Evolutionary conservation across 2,113 vertebrate genomes (phyloP), one percentile per base, ranked within the genome.

Genomic region (Eira barbara): DNA sequence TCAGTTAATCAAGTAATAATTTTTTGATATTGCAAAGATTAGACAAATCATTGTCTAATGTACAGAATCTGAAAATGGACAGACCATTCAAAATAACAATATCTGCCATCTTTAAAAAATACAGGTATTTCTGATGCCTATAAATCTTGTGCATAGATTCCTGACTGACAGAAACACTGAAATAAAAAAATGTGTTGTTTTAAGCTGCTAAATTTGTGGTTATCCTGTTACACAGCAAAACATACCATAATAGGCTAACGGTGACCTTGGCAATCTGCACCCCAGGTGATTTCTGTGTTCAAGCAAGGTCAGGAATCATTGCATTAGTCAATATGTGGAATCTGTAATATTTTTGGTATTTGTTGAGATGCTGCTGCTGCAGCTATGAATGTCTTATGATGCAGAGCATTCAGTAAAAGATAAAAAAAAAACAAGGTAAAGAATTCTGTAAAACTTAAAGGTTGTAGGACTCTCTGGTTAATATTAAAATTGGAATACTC

Each of bases 61-160:
- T 47, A 82, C 4, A 87, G 15, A 81, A 78, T 31, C 39, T 92
- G 61, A 91, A 96, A 71, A 81, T 15, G 11, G 47, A 89, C 36
- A 69, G 36, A 20, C 8, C 61, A 61, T 80, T 97, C 78, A 67
- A 92, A 97, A 97, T 81, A 74, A 91, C 94, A 67, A 82, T 76
- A 67, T 49, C 18, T 78, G 36, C 45, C 69, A 84, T 29, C 67
- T 93, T 92, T 92, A 31, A 88, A 25, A 97, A 96, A 59, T 84
- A 31, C 0, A 1, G 65, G 20, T 11, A 18, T 86, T 74, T 96
- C 36, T 95, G 36, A 42, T 87, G n/a, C 9, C 31, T 76, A 82
- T 95, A 94, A 96, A 95, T 96, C 47, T 39, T 95, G 29, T 81
- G 27, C 27, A 61, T 36, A 52, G 55, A 59, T 82, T 88, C 36